phyloP scores from a whole-genome alignment of 2,113 vertebrate genomes.

The Ramphastos sulfuratus region DNA sequence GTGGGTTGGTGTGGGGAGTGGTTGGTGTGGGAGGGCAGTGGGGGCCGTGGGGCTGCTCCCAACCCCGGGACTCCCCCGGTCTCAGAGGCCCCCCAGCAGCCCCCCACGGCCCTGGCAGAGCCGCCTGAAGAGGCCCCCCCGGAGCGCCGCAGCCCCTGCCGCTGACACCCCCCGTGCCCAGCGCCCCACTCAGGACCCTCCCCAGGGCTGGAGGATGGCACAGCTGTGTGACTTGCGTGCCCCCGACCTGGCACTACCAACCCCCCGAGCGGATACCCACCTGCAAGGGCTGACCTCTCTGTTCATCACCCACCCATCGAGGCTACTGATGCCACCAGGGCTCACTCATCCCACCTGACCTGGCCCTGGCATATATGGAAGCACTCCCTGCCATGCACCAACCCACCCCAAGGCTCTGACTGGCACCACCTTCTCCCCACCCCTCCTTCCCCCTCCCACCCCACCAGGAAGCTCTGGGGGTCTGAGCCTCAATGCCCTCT shows the following conservation, averaged over 20 bases:
- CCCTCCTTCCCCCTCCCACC: neutral
- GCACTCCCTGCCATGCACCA: neutral
- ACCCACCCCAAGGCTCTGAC: neutral
- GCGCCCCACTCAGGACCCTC: slow-evolving; percentile 22
- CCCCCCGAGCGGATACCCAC: neutral
- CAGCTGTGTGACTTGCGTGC: neutral
- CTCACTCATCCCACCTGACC: neutral
- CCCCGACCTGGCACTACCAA: neutral
- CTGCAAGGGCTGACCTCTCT: neutral
- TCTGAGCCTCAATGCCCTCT: neutral
- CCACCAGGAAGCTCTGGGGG: too few species aligned
- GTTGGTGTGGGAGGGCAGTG: rapidly evolving
- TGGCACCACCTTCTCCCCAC: neutral
- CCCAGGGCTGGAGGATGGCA: neutral
- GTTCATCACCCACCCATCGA: neutral
- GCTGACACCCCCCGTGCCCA: neutral
- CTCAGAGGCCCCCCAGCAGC: neutral
- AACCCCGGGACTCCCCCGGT: neutral
- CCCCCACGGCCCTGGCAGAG: neutral
- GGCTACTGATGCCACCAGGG: neutral
- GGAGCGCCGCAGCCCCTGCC: neutral
- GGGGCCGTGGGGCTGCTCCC: neutral
- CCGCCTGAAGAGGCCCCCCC: neutral
- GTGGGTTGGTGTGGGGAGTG: neutral
- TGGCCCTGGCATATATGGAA: neutral